Conservation (phyloP, 1,140 invertebrate species). For the Platorchestia sp. region DNA sequence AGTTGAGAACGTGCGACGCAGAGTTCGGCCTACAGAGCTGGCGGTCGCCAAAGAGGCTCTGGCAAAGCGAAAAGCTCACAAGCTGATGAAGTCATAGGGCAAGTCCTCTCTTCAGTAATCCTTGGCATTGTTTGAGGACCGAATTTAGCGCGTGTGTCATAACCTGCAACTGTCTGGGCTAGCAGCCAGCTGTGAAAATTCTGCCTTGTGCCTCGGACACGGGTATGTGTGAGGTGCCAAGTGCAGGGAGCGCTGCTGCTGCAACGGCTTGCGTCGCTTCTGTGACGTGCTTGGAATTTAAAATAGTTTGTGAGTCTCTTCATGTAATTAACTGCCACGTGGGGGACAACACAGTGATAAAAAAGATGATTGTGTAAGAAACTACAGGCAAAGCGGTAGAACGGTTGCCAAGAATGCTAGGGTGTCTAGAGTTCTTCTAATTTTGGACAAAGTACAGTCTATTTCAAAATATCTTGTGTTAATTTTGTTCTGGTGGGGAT, state of each 20-base stretch:
- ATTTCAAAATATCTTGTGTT: not conserved
- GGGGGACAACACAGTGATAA: not conserved
- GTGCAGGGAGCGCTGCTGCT: not conserved
- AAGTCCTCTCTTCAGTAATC: conserved; percentile 14
- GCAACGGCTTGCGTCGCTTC: not conserved
- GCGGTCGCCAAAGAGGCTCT: conserved; percentile 17
- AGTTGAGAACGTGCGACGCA: not conserved
- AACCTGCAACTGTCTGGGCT: conserved; percentile 7
- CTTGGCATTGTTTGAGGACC: conserved; percentile 37
- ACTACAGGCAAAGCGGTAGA: no score
- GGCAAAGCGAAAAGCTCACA: not conserved
- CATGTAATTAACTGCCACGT: not conserved
- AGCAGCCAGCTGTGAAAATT: conserved; percentile 36
- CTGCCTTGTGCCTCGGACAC: not conserved
- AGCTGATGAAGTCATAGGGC: conserved; percentile 29
- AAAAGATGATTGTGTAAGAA: not conserved
- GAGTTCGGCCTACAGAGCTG: conserved; percentile 2
- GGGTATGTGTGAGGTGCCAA: not conserved
- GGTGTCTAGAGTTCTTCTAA: no score
- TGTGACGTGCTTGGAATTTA: not conserved
- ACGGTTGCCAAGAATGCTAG: no score
- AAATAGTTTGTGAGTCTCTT: not conserved
- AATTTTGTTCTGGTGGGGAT: not conserved
- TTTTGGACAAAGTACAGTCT: not conserved
- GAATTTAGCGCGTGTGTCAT: conserved; percentile 42